Percentiles rank a stretch among this genome's conserved stretches.
Conservation (phyloP, 2,888 invertebrate genomes). For the Seira ritae region DNA sequence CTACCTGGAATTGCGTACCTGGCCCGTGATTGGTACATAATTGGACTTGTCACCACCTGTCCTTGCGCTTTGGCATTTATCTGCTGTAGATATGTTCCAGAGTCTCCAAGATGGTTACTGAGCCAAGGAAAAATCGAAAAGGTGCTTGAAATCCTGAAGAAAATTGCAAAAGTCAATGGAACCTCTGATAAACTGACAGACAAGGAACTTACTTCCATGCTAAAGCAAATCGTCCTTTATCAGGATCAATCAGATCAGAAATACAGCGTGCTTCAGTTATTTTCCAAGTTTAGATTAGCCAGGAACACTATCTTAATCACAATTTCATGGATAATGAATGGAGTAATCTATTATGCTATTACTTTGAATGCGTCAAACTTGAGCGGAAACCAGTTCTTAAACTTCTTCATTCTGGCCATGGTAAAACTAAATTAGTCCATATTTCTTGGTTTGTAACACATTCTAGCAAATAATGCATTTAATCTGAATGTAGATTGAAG, state of each 20-base stretch:
- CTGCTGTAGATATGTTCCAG: conserved; percentile 67
- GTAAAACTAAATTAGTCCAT: conserved; percentile 74
- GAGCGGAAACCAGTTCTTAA: conserved; percentile 72
- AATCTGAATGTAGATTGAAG: conserved; percentile 81
- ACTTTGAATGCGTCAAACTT: not conserved
- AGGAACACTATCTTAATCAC: conserved; percentile 67
- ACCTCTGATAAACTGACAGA: conserved; percentile 35
- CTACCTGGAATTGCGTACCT: conserved; percentile 74
- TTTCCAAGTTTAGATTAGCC: conserved; percentile 66
- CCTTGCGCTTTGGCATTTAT: conserved; percentile 68
- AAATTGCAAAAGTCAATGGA: conserved; percentile 66
- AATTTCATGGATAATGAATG: conserved; percentile 29
- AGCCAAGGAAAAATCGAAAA: conserved; percentile 65
- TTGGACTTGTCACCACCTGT: conserved; percentile 73
- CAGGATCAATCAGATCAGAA: too few species aligned
- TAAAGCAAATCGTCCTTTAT: too few species aligned
- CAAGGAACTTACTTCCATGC: not conserved
- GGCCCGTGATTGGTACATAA: conserved; percentile 73
- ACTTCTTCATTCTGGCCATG: conserved; percentile 74
- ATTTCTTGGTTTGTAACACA: conserved; percentile 78
- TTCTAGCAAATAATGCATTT: conserved; percentile 83
- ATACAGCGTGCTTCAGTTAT: conserved; percentile 25
- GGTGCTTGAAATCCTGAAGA: conserved; percentile 54
- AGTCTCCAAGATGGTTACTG: conserved; percentile 70
- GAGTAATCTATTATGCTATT: not conserved